phyloP scores from a whole-genome alignment of 2,888 invertebrate genomes.

The Athrips mouffetella region DNA sequence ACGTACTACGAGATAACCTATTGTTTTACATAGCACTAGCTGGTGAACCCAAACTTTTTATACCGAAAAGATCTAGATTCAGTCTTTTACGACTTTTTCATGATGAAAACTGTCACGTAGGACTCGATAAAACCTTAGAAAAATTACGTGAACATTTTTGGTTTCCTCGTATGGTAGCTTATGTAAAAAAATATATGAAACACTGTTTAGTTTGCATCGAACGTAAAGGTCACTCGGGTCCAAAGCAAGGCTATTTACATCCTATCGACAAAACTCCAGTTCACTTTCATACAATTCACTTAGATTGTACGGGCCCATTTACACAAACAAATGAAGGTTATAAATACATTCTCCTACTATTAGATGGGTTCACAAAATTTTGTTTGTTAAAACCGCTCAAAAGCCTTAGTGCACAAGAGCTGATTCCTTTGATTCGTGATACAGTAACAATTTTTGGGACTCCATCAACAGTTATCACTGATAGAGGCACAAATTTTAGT shows the following conservation, averaged over 20 bases:
- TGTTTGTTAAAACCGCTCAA: constrained; percentile 34
- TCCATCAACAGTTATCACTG: constrained; percentile 21
- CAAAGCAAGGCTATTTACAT: constrained; percentile 37
- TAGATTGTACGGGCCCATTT: constrained; percentile 52
- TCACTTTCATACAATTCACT: constrained; percentile 44
- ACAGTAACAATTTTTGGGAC: constrained; percentile 20
- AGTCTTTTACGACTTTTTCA: constrained; percentile 17
- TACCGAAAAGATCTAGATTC: constrained; percentile 25
- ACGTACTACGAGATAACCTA: constrained; percentile 22
- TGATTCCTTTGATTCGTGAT: constrained; percentile 14
- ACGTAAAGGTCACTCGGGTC: too few relatives aligned
- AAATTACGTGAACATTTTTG: too few relatives aligned
- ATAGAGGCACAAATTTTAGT: constrained; percentile 25
- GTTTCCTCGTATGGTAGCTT: too few relatives aligned
- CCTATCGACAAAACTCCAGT: constrained; percentile 40
- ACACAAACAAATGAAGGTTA: constrained; percentile 32
- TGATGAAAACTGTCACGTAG: too few relatives aligned
- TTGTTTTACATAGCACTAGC: constrained; percentile 18
- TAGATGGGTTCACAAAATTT: constrained; percentile 47
- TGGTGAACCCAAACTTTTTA: constrained; percentile 25
- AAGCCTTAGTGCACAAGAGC: constrained; percentile 16
- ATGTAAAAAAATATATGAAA: too few relatives aligned
- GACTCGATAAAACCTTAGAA: too few relatives aligned
- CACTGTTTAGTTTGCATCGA: too few relatives aligned
- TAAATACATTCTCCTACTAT: constrained; percentile 34